Evolutionary conservation across 1,140 invertebrate species (phyloP), one percentile per base, ranked within the genome.

Genomic region (Venustaconcha ellipsiformis): DNA sequence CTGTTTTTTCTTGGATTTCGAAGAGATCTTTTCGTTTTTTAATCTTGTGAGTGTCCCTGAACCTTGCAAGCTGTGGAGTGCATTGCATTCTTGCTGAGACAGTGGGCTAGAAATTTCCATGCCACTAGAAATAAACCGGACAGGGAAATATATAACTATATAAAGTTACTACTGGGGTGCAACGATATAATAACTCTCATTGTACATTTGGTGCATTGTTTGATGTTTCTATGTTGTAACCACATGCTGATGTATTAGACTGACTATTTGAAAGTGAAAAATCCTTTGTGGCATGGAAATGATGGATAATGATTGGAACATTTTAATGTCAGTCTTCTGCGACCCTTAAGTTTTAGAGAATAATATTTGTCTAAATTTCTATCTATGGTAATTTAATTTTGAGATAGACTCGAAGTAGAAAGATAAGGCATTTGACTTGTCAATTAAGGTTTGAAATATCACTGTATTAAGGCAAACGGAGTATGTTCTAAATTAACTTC

Each of bases 51-150:
- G 57, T 18, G 63, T 67, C 60, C 17, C 67, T 37, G 20, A 71
- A 62, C 26, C 72, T 57, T 23, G 68, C 67, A 59, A 76, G 65
- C 13, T 76, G 69, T 68, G 67, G 18, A 62, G 23, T 23, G 18
- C 59, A 62, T 62, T 62, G 59, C 23, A 48, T 48, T 48, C 37
- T 23, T 62, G 59, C 23, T 14, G 23, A 23, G 59, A 23, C 18
- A 18, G 59, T 8, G 59, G 59, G 23, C 59, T n/a, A 1, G 18
- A n/a, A 71, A 55, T 70, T 70, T n/a, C 74, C 72, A 57, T 59
- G 57, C 18, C 18, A 62, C 30, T 62, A 15, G 20, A 57, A 70
- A 57, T 18, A 70, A 57, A 57, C n/a, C 15, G 57, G 20, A 30
- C 26, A 30, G 26, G 2, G 26, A 30, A 30, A 11, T 48, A 11